Conservation (phyloP, 2,113 vertebrate species). For the Chrysemys picta region DNA sequence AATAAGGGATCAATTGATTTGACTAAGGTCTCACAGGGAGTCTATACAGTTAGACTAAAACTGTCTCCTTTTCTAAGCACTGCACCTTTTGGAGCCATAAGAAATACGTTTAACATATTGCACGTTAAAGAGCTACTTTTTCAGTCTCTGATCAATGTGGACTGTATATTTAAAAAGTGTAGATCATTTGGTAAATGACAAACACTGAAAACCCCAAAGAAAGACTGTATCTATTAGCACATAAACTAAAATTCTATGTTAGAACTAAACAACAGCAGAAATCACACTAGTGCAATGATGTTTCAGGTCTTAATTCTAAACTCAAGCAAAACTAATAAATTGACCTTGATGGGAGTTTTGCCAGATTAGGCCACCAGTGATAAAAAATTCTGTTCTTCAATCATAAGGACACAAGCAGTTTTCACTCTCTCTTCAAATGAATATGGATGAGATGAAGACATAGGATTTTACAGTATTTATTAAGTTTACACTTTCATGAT, state of each 20-base stretch:
- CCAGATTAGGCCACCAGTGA: background rate
- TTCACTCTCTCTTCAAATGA: background rate
- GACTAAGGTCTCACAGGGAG: conserved; percentile 72
- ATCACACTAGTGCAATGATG: background rate
- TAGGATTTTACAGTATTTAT: background rate
- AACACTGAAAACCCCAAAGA: conserved; percentile 46
- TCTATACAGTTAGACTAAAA: conserved; percentile 30
- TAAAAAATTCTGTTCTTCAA: background rate
- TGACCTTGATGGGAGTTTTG: background rate
- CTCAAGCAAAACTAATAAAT: background rate
- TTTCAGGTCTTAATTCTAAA: conserved; percentile 10
- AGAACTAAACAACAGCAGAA: conserved; percentile 30
- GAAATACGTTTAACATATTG: conserved; percentile 29
- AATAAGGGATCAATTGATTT: conserved; percentile 67
- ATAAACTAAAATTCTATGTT: background rate
- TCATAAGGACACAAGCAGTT: background rate
- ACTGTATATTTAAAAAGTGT: conserved; percentile 58
- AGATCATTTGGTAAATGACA: conserved; percentile 57
- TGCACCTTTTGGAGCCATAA: conserved; percentile 63
- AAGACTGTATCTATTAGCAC: background rate
- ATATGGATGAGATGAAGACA: background rate
- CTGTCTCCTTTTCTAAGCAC: conserved; percentile 60
- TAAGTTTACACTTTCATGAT: background rate
- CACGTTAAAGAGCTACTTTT: conserved; percentile 69
- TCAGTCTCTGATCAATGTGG: conserved; percentile 61